These are phyloP conservation scores for Carposina sasakii DNA, from an alignment of 1,140 invertebrate genomes.

Conservation along the genomic window DNA sequence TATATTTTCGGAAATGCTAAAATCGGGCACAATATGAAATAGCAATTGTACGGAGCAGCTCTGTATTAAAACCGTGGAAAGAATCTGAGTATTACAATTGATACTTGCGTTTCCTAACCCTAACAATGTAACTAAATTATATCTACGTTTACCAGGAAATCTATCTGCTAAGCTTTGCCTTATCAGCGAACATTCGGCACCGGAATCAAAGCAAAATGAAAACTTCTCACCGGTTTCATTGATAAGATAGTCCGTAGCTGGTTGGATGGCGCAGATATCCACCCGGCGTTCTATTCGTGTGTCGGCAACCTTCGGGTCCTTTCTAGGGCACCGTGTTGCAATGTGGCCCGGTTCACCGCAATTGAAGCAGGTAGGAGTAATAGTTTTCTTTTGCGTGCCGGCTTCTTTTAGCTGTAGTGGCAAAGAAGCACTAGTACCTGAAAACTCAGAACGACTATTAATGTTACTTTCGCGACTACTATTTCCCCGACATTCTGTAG, in stretches of 20 bases:
- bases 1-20: background rate
- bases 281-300: too few species aligned
- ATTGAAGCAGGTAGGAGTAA: too few species aligned
- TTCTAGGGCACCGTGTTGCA: conserved; percentile 3
- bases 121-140: background rate
- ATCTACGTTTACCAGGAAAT: background rate
- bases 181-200: conserved; percentile 17
- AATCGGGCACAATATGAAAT: background rate
- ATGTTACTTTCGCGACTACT: too few species aligned
- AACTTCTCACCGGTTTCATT: conserved; percentile 18
- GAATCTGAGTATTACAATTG: background rate
- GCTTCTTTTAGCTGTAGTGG: too few species aligned
- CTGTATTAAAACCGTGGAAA: background rate
- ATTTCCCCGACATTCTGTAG: too few species aligned
- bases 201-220: conserved; percentile 19
- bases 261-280: too few species aligned
- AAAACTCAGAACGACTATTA: too few species aligned
- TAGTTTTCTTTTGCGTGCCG: too few species aligned
- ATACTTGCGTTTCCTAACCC: background rate
- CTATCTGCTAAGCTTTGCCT: conserved; percentile 2
- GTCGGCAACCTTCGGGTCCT: background rate
- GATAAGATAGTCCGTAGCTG: conserved; percentile 5
- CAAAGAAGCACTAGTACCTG: too few species aligned
- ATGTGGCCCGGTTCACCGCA: too few species aligned
- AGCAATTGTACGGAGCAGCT: background rate